Conservation (phyloP, 2,797 vertebrate species). For the Monodelphis domestica region DNA sequence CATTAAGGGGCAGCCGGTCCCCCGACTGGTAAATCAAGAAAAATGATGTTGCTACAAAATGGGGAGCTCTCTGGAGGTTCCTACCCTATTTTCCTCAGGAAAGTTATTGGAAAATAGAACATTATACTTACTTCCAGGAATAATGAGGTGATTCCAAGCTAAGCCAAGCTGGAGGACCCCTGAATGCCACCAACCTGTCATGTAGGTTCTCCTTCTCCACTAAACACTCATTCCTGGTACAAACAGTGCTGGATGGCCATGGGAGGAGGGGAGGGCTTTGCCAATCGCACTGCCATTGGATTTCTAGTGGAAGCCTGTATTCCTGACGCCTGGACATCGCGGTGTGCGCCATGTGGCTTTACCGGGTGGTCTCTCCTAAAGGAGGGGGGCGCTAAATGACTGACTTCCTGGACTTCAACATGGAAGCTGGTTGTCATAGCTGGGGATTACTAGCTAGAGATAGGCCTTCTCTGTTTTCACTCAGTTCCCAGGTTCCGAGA, state of each 20-base stretch:
- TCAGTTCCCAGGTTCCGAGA: neutral
- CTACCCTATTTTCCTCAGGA: neutral
- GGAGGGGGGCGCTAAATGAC: neutral
- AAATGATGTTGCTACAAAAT: conserved; percentile 40
- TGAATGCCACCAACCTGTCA: neutral
- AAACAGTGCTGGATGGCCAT: neutral
- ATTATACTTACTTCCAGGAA: neutral
- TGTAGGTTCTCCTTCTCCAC: neutral
- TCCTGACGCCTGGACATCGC: neutral
- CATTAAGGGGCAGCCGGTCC: conserved; percentile 75
- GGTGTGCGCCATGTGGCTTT: neutral
- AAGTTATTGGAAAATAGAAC: neutral
- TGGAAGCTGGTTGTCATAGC: neutral
- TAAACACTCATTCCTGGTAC: neutral
- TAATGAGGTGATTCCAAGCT: neutral
- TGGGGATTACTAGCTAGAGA: neutral
- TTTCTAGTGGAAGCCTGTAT: neutral
- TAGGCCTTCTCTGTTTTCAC: neutral
- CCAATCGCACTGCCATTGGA: neutral
- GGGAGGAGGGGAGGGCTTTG: neutral
- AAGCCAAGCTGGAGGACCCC: neutral
- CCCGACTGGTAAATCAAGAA: conserved; percentile 65
- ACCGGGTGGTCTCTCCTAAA: neutral
- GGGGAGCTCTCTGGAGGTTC: neutral
- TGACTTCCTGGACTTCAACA: neutral